Evolutionary conservation across 2,888 invertebrate species (phyloP), one percentile per base, ranked within the genome.

Genomic region (Andrena trimmerana): DNA sequence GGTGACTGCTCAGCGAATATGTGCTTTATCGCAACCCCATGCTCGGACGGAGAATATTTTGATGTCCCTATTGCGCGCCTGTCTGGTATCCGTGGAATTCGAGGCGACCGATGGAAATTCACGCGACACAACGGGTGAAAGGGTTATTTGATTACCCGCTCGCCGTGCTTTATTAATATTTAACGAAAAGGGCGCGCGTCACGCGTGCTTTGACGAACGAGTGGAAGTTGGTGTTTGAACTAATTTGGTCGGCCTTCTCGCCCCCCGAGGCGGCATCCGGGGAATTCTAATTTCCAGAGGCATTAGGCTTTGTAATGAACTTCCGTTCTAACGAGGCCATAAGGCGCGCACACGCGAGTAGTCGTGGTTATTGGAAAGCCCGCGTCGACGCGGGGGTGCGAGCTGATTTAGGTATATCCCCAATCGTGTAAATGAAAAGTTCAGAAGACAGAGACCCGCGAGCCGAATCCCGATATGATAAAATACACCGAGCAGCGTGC

Each of bases 271-370:
- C 24, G 76, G 85, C 78, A 87, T 84, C 75, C 79, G 27, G 83
- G 78, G 87, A 88, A 88, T 88, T 86, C 88, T 87, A 88, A 88
- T 88, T 88, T 88, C 70, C 80, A 81, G 75, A 77, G 83, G 78
- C 87, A 86, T 88, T 81, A 81, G 78, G 81, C 84, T 78, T 31
- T 68, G 83, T 87, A 88, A 88, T 81, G 88, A 88, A 83, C 81
- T 86, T 88, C 87, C 87, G 88, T 76, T 73, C 84, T 85, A 88
- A 83, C 84, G 78, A 83, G 73, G 60, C 86, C 88, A 87, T 88
- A 87, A 88, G 88, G 88, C 87, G 67, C 42, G 74, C 87, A 86
- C 83, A 73, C 85, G 83, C 74, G 81, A 65, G 59, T 76, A 80
- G 80, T 77, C 75, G 42, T 65, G 68, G 84, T 82, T 87, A 88